Evolutionary conservation across 2,113 vertebrate species (phyloP).

Genomic region (Muntiacus reevesi): DNA sequence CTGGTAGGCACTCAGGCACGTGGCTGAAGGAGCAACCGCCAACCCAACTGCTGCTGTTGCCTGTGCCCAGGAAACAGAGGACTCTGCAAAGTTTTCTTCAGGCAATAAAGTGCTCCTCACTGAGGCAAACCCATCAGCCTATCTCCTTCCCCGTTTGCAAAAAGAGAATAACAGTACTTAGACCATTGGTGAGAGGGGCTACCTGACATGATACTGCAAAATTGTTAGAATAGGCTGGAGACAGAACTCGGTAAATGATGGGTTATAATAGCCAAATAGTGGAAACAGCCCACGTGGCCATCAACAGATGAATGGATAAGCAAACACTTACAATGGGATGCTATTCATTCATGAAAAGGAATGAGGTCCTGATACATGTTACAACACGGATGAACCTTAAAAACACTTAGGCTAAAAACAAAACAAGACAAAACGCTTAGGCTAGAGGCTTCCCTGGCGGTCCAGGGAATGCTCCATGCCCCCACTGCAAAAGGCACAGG

Average conservation of each 20-base stretch:
- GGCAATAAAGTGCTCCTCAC: neutral
- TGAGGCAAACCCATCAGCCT: neutral
- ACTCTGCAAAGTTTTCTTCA: neutral
- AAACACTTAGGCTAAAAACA: neutral
- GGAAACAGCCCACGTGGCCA: neutral
- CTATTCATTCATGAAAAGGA: neutral
- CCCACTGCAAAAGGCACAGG: neutral
- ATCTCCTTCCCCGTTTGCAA: neutral
- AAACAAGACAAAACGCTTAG: neutral
- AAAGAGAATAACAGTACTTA: neutral
- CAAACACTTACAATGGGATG: neutral
- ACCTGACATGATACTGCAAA: rapidly evolving
- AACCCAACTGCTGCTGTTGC: neutral
- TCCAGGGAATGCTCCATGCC: neutral
- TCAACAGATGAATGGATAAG: neutral
- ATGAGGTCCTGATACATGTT: too few relatives aligned
- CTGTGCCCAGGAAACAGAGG: neutral
- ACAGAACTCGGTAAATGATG: neutral
- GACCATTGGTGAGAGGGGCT: neutral
- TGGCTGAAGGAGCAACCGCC: neutral
- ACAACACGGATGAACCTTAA: neutral
- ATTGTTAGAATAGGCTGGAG: neutral
- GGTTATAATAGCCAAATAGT: neutral
- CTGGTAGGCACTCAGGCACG: neutral
- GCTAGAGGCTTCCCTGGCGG: neutral